phyloP scores from a whole-genome alignment of 1,140 invertebrate species.

The Cryptotermes secundus region DNA sequence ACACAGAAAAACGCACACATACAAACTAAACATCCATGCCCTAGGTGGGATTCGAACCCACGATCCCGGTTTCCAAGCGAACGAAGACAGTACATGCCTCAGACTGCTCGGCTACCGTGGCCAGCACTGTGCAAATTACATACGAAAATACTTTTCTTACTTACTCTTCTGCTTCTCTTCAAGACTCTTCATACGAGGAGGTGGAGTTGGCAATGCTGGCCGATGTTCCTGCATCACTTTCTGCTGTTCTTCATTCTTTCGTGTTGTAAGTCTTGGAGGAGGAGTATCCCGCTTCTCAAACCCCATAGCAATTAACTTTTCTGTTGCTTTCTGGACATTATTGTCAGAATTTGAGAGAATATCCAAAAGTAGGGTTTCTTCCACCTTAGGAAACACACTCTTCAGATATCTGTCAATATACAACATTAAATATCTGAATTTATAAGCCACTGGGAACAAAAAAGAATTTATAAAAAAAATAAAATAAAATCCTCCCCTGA shows the following conservation, averaged over 20 bases:
- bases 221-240: conserved; percentile 48
- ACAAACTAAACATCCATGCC: no score
- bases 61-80: no score
- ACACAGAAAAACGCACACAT: no score
- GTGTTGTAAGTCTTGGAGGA: conserved; percentile 50
- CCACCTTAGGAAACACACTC: conserved; percentile 86
- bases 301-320: conserved; percentile 73
- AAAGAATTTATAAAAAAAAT: neutral
- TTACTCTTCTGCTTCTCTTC: conserved; percentile 75
- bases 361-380: conserved; percentile 84
- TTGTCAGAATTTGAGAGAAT: conserved; percentile 81
- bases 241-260: conserved; percentile 45
- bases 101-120: no score
- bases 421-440: conserved; percentile 29
- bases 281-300: conserved; percentile 72
- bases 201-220: conserved; percentile 51
- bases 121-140: no score
- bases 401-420: conserved; percentile 75
- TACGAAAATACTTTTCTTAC: conserved; percentile 37
- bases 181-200: conserved; percentile 63
- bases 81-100: no score
- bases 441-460: neutral
- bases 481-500: neutral
- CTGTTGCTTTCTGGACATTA: conserved; percentile 82
- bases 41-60: no score